Percentiles rank a stretch among this genome's conserved stretches.
phyloP scores from a whole-genome alignment of 23 tunicate genomes.

The Pegea sp. region DNA sequence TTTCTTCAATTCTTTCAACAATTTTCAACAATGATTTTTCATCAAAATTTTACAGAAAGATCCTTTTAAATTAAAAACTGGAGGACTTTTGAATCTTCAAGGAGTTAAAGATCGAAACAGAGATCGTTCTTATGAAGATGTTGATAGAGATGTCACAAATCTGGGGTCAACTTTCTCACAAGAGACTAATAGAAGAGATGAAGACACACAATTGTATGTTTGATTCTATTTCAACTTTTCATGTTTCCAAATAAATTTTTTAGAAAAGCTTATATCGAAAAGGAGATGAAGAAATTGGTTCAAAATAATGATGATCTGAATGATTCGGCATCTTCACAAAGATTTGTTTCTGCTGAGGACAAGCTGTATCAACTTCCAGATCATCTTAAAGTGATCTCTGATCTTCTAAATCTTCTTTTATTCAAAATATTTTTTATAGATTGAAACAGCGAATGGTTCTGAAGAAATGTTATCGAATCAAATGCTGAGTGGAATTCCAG shows the following conservation, averaged over 20 bases:
- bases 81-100: slow-evolving; percentile 29
- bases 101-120: slow-evolving; percentile 76
- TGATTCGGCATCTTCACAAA: slow-evolving; percentile 9
- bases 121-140: slow-evolving; percentile 83
- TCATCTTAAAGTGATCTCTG: slow-evolving; percentile 21
- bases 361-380: slow-evolving; percentile 61
- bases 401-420: background rate
- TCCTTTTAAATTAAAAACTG: slow-evolving; percentile 61
- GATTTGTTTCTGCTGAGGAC: slow-evolving; percentile 52
- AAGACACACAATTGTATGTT: slow-evolving; percentile 81
- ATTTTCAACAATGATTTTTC: background rate
- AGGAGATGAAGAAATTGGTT: slow-evolving; percentile 29
- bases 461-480: slow-evolving; percentile 96
- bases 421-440: slow-evolving; percentile 4
- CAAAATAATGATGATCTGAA: slow-evolving; percentile 13
- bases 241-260: too few relatives aligned
- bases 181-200: slow-evolving; percentile 78
- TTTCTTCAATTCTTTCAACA: background rate
- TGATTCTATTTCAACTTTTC: too few relatives aligned
- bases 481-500: slow-evolving; percentile 96
- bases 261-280: slow-evolving; percentile 46
- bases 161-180: slow-evolving; percentile 84
- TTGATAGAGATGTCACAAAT: slow-evolving; percentile 82
- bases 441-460: slow-evolving; percentile 23
- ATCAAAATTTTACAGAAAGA: slow-evolving; percentile 18